Percentiles rank a stretch among this genome's conserved stretches.
Conservation (phyloP, 2,113 vertebrate genomes). For the Chamaetylas fuelleborni region DNA sequence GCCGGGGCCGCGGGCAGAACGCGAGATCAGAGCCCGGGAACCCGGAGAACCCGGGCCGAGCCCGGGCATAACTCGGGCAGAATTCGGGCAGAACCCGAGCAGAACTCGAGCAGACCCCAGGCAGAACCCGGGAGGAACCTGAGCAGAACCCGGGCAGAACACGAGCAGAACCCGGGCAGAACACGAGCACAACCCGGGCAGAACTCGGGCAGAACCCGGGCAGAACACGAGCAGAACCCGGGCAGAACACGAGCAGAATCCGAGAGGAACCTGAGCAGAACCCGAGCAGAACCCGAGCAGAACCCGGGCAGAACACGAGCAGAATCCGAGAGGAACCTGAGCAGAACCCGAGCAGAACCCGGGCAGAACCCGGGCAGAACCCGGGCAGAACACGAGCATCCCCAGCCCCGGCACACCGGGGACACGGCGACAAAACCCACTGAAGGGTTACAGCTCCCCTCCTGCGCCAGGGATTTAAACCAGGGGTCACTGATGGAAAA, state of each 20-base stretch:
- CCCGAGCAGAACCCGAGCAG: too few species aligned
- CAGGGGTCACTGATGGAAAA: conserved; percentile 10
- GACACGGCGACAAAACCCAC: rapidly evolving
- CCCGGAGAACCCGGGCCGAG: not conserved
- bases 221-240: not conserved
- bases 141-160: not conserved
- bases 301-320: not conserved
- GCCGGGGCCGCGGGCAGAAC: not conserved
- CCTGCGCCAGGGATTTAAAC: not conserved
- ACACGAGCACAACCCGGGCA: not conserved
- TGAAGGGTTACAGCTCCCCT: not conserved
- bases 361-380: not conserved
- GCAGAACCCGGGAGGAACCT: not conserved
- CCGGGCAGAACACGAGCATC: not conserved
- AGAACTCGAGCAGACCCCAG: not conserved
- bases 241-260: not conserved
- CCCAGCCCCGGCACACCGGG: not conserved
- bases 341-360: not conserved
- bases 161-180: not conserved
- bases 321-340: not conserved
- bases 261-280: too few species aligned
- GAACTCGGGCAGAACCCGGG: not conserved
- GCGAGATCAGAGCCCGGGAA: not conserved
- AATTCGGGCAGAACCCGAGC: not conserved
- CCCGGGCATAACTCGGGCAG: not conserved